Evolutionary conservation across 2,797 vertebrate species (phyloP).

Genomic region (Sardinella longiceps): DNA sequence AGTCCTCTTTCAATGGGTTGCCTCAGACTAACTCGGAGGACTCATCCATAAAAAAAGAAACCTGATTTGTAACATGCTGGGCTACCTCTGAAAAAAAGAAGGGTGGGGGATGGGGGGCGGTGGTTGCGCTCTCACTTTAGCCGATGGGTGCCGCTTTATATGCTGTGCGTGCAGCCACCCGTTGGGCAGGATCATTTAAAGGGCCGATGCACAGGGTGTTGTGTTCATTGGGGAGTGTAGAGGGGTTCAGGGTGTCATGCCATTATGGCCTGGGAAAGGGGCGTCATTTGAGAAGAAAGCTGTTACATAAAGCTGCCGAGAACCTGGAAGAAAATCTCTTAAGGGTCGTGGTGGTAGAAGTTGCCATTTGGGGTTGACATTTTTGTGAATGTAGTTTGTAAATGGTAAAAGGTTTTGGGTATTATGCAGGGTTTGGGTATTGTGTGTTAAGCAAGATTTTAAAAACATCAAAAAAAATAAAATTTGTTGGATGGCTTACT

Average conservation of each 20-base stretch:
- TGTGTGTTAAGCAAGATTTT: no score
- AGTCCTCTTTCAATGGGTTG: slow-evolving; percentile 12
- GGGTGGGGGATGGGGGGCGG: no score
- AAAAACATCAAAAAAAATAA: no score
- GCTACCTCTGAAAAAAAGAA: slow-evolving; percentile 10
- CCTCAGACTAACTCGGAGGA: slow-evolving; percentile 7
- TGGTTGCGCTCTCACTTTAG: not conserved
- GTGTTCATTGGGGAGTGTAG: not conserved
- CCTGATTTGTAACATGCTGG: slow-evolving; percentile 17
- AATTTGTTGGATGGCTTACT: not conserved
- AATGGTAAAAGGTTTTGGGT: not conserved
- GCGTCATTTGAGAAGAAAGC: not conserved
- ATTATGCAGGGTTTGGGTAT: not conserved
- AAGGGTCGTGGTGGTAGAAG: not conserved
- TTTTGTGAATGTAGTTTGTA: not conserved
- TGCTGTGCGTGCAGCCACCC: not conserved
- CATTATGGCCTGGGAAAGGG: not conserved
- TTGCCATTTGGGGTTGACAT: not conserved
- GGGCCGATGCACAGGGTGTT: no score
- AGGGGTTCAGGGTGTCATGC: not conserved
- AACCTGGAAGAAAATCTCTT: not conserved
- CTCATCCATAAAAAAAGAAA: not conserved
- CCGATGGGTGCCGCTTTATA: not conserved
- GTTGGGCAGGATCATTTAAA: not conserved
- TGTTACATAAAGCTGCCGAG: no score